Evolutionary conservation across 2,797 vertebrate genomes (phyloP), one percentile per base, ranked within the genome.

Genomic region (Myripristis jacobus): DNA sequence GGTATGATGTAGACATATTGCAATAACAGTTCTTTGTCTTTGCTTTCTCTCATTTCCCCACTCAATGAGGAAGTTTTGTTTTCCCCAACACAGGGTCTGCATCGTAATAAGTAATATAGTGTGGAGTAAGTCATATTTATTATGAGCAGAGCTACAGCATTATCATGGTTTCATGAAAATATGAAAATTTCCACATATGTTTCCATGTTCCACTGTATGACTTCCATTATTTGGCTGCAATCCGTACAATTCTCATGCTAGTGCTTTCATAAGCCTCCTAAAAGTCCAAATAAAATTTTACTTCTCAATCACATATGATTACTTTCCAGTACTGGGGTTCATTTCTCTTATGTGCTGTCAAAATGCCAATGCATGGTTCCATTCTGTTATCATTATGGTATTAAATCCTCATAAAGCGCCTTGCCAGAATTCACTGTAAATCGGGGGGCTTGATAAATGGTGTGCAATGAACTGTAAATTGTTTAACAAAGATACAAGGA

Each of bases 141-240:
- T 58, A 65, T 38, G 31, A 70, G 48, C 22, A 44, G 9, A 56
- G 38, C 72, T 63, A n/a, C 47, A 73, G 52, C 60, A 66, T 43
- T 51, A 73, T 55, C 60, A 66, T 43, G 25, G 51, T 77, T 81
- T 79, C 57, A 70, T 56, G 27, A 65, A 77, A 66, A 72, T 64
- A 38, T 27, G 29, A 65, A 66, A 60, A 69, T 22, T 79, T 74
- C 46, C 59, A 75, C 48, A 51, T 31, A 59, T 62, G 34, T 72
- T 58, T 74, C 51, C 41, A 53, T 36, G 51, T 66, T 73, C 27
- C 18, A 36, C 70, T 27, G 18, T 44, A 80, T 79, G 44, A 66
- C 70, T 60, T 70, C 41, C 38, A 77, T 87, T 50, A 60, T 70
- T 78, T 72, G 67, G 50, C 75, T 72, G 47, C 74, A 56, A 73